Base-by-base conservation (phyloP, 2,888 invertebrate genomes). In the Aquatica leii region DNA sequence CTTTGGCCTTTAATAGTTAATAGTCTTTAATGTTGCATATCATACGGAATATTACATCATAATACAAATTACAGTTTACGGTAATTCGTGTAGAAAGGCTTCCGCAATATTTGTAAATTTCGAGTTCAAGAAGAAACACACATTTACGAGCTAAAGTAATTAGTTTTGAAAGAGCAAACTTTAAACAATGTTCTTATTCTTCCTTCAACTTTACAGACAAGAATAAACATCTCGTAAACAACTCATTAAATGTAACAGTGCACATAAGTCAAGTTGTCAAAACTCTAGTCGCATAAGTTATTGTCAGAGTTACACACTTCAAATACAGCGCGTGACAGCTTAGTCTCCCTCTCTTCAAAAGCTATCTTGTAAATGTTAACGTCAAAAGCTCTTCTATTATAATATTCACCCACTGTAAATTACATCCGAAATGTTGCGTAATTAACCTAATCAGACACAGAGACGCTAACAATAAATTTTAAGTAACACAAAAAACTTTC, bases 221-320 rank as follows among this genome's bases (percentile, higher is more conserved):
- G 65, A 67, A 67, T 67, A 69, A 41, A 67, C 69, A 64, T 58
- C 64, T 67, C 65, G 62, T 68, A 65, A 69, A 69, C 69, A 69
- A 69, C 68, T 69, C 71, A 69, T 71, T 71, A 71, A 68, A 67
- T 67, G 62, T 65, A 68, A 69, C 68, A 59, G 64, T 60, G 59
- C 60, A 68, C 69, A 68, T 66, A 66, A 68, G 69, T 65, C 68
- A 68, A 69, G 65, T 68, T 69, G 69, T 71, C 71, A 71, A 71
- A 71, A 71, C 69, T 69, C 66, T 37, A 43, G 62, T 63, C 64
- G 67, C 59, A 63, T 66, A 66, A 71, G 61, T 69, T 68, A 69
- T 70, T 67, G 69, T 67, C 65, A 56, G 63, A 66, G 58, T 62
- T 67, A 67, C 65, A 65, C 65, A 69, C 60, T 69, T 69, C 66